Percentiles rank a stretch among this genome's conserved stretches.
Evolutionary conservation across 2,888 invertebrate genomes (phyloP).

Genomic region (Watsonalla binaria): DNA sequence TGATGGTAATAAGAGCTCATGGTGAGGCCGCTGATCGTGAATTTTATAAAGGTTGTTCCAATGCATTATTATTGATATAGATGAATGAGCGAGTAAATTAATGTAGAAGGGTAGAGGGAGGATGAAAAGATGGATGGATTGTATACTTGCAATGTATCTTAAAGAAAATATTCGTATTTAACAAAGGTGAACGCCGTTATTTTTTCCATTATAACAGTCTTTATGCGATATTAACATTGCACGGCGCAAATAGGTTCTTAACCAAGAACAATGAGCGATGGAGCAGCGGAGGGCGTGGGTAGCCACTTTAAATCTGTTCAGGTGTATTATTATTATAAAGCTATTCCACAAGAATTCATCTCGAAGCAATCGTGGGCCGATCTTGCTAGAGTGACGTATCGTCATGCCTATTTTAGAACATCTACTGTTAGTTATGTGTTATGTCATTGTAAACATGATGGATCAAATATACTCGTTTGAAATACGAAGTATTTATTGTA

Average conservation of each 20-base stretch:
- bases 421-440: constrained; percentile 19
- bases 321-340: constrained; percentile 35
- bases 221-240: neutral
- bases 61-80: too few relatives aligned
- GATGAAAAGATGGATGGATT: too few relatives aligned
- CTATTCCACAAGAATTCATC: constrained; percentile 29
- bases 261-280: constrained; percentile 26
- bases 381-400: constrained; percentile 20
- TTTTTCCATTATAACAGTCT: neutral
- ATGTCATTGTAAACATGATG: constrained; percentile 11
- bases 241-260: constrained; percentile 17
- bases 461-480: constrained; percentile 19
- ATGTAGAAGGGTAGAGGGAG: too few relatives aligned
- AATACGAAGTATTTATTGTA: constrained; percentile 30
- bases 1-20: too few relatives aligned
- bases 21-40: too few relatives aligned
- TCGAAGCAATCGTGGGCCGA: constrained; percentile 31
- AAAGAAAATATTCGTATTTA: too few relatives aligned
- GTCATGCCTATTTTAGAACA: constrained; percentile 58
- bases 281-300: constrained; percentile 30
- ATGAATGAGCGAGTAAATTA: too few relatives aligned
- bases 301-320: constrained; percentile 38
- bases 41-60: too few relatives aligned
- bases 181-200: neutral
- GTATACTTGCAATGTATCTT: too few relatives aligned